A percentile compares a stretch with the other conserved stretches of the same genome.
Evolutionary conservation across 1,140 invertebrate genomes (phyloP).

Genomic region (Eulimnadia texana): DNA sequence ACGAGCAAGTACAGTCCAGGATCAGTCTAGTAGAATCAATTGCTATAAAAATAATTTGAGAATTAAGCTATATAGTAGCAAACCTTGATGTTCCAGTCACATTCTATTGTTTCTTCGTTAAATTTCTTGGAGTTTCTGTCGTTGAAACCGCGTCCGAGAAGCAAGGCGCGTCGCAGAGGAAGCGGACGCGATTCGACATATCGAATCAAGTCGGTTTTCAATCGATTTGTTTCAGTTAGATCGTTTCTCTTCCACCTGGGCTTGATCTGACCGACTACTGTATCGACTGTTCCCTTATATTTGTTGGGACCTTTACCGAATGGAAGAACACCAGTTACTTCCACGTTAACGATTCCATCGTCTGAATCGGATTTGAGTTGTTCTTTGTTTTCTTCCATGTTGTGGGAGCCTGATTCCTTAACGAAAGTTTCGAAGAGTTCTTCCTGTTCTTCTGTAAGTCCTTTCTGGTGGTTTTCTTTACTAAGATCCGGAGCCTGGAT

Average conservation of each 20-base stretch:
- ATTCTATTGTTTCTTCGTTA: conserved; percentile 8
- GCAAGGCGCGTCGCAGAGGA: conserved; percentile 10
- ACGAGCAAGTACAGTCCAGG: conserved; percentile 24
- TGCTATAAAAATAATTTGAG: neutral
- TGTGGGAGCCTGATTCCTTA: neutral
- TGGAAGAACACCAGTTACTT: conserved; percentile 6
- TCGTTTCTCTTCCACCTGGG: neutral
- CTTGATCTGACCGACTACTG: neutral
- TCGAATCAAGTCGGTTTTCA: neutral
- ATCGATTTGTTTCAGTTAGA: neutral
- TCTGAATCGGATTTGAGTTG: neutral
- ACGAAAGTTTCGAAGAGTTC: neutral
- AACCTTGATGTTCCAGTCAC: conserved; percentile 17
- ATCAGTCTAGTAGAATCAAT: conserved; percentile 21
- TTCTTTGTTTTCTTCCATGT: neutral
- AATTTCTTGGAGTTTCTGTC: neutral
- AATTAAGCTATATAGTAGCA: neutral
- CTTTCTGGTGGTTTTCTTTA: neutral
- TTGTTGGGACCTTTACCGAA: neutral
- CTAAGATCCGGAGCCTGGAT: neutral
- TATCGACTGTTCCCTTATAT: neutral
- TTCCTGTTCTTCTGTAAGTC: neutral
- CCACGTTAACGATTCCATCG: neutral
- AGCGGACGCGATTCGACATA: conserved; percentile 5
- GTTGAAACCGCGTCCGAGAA: conserved; percentile 1